Percentiles rank a stretch among this genome's conserved stretches.
Conservation (phyloP, 2,888 invertebrate genomes). For the Ceriagrion tenellum region DNA sequence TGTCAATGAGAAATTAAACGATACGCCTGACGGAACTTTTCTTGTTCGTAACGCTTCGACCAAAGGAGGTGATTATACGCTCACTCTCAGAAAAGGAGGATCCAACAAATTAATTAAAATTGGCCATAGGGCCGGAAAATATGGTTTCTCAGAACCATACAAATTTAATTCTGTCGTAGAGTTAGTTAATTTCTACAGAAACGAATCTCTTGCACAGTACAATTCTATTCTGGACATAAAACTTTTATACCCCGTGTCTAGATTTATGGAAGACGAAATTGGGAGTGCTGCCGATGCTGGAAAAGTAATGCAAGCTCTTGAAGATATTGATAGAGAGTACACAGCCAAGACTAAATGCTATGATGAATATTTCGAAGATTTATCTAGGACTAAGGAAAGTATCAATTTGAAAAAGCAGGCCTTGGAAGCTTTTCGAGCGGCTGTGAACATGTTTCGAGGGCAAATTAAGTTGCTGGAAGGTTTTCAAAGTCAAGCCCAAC, state of each 20-base stretch:
- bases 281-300: constrained; percentile 32
- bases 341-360: constrained; percentile 86
- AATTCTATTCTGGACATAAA: constrained; percentile 95
- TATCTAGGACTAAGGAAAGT: constrained; percentile 88
- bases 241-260: constrained; percentile 91
- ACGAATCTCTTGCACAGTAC: constrained; percentile 93
- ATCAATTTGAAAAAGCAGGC: constrained; percentile 91
- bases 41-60: constrained; percentile 98
- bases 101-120: constrained; percentile 98
- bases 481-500: constrained; percentile 88
- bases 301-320: constrained; percentile 77
- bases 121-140: constrained; percentile 92
- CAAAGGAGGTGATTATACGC: constrained; percentile 96
- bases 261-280: constrained; percentile 78
- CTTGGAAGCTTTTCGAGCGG: constrained; percentile 92
- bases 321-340: constrained; percentile 86
- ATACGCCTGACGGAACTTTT: constrained; percentile 97
- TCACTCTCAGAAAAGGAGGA: constrained; percentile 96
- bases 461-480: constrained; percentile 92
- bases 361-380: constrained; percentile 88
- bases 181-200: constrained; percentile 92
- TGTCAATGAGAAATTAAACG: constrained; percentile 93
- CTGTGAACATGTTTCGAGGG: constrained; percentile 92
- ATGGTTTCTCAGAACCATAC: constrained; percentile 94
- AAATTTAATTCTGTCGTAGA: constrained; percentile 92